Evolutionary conservation across 1,140 invertebrate genomes (phyloP).

Genomic region (Harlomillsia oculata): DNA sequence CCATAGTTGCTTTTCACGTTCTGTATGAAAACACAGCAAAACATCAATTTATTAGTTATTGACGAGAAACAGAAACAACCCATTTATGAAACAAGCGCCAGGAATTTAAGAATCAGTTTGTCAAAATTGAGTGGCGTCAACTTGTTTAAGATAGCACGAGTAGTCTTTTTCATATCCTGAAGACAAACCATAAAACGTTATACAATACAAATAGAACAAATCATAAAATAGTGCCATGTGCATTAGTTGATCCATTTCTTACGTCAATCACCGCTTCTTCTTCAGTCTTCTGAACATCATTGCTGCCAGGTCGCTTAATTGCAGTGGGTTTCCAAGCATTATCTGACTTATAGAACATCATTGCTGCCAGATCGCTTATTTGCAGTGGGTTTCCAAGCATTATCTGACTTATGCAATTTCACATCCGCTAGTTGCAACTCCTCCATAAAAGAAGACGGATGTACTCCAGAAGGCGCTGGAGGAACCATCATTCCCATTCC

Average conservation of each 20-base stretch:
- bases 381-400: constrained; percentile 51
- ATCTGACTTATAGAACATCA: constrained; percentile 67
- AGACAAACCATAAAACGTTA: constrained; percentile 2
- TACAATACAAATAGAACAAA: not conserved
- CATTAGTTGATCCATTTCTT: constrained; percentile 26
- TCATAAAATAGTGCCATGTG: constrained; percentile 8
- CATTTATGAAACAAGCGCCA: too few species aligned
- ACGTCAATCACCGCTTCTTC: constrained; percentile 60
- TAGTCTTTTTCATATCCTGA: constrained; percentile 65
- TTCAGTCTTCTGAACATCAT: constrained; percentile 34
- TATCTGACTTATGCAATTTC: constrained; percentile 71
- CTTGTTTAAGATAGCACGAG: constrained; percentile 86
- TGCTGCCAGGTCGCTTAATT: not conserved
- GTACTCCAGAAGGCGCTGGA: constrained; percentile 9
- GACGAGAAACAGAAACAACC: too few species aligned
- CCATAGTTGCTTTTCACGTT: constrained; percentile 7
- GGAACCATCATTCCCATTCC: constrained; percentile 31
- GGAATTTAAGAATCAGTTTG: constrained; percentile 65
- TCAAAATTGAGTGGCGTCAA: constrained; percentile 87
- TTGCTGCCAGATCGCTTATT: not conserved
- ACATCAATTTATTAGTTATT: too few species aligned
- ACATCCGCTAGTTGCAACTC: constrained; percentile 49
- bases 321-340: constrained; percentile 55
- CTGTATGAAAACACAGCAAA: not conserved
- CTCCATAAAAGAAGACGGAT: constrained; percentile 48